Percentiles rank a stretch among this genome's conserved stretches.
Evolutionary conservation across 2,888 invertebrate species (phyloP).

Genomic region (Caenorhabditis panamensis): DNA sequence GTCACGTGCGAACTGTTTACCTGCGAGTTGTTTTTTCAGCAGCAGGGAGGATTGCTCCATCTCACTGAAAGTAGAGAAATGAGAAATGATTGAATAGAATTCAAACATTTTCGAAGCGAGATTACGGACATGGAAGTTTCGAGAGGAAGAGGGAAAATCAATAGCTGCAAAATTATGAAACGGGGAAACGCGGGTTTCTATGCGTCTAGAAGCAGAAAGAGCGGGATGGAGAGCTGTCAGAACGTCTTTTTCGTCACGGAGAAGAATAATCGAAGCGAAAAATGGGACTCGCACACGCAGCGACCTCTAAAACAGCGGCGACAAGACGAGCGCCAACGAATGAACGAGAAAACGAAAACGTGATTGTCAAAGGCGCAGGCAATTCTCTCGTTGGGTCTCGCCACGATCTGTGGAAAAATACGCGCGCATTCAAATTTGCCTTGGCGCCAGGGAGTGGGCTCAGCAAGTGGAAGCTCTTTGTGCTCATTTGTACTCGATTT

Average conservation of each 20-base stretch:
- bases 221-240: not conserved
- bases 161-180: not conserved
- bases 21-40: constrained; percentile 76
- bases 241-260: not conserved
- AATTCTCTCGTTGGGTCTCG: constrained; percentile 34
- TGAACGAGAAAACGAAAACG: constrained; percentile 46
- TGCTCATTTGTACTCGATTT: no score
- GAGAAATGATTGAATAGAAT: not conserved
- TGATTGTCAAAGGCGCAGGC: constrained; percentile 50
- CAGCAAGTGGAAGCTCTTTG: no score
- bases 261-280: not conserved
- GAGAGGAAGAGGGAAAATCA: constrained; percentile 24
- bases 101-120: not conserved
- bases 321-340: constrained; percentile 24
- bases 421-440: constrained; percentile 31
- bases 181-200: not conserved
- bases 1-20: constrained; percentile 52
- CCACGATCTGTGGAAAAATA: constrained; percentile 19
- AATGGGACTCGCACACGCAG: not conserved
- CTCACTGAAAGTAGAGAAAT: constrained; percentile 24
- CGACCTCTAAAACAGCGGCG: not conserved
- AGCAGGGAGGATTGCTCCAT: constrained; percentile 74
- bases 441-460: not conserved
- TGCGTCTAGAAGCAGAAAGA: not conserved
- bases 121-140: constrained; percentile 16